These are phyloP conservation scores for Neoscelio sp. DNA, from an alignment of 2,888 invertebrate genomes.

Conservation along the genomic window DNA sequence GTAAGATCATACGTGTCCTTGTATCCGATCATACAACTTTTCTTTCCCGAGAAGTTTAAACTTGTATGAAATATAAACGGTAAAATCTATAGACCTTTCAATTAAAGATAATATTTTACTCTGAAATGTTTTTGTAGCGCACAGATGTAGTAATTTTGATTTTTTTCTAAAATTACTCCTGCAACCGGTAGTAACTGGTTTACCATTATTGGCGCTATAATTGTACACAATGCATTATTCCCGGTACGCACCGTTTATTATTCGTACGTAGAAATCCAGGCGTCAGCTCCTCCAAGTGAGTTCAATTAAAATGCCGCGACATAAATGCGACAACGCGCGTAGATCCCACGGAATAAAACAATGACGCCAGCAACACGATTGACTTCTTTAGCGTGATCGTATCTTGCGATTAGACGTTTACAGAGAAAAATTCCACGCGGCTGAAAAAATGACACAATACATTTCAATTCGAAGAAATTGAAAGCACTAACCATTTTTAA, in stretches of 20 bases:
- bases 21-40: too few species aligned
- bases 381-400: constrained; percentile 17
- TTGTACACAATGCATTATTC: constrained; percentile 31
- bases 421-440: constrained; percentile 3
- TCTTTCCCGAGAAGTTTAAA: too few species aligned
- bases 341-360: constrained; percentile 30
- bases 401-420: constrained; percentile 7
- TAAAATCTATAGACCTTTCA: too few species aligned
- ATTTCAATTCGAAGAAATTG: background rate
- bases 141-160: too few species aligned
- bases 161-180: constrained; percentile 34
- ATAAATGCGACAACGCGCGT: constrained; percentile 22
- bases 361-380: constrained; percentile 28
- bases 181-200: constrained; percentile 37
- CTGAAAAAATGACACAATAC: background rate
- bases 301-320: constrained; percentile 49
- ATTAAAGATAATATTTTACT: too few species aligned
- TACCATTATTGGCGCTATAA: constrained; percentile 21
- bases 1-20: too few species aligned
- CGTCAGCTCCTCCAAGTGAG: constrained; percentile 18
- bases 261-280: constrained; percentile 37
- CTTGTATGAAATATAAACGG: too few species aligned
- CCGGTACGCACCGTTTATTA: constrained; percentile 23
- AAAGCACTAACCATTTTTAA: too few species aligned
- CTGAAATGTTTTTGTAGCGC: too few species aligned